Evolutionary conservation across 2,113 vertebrate genomes (phyloP).

Genomic region (Deroptyus accipitrinus): DNA sequence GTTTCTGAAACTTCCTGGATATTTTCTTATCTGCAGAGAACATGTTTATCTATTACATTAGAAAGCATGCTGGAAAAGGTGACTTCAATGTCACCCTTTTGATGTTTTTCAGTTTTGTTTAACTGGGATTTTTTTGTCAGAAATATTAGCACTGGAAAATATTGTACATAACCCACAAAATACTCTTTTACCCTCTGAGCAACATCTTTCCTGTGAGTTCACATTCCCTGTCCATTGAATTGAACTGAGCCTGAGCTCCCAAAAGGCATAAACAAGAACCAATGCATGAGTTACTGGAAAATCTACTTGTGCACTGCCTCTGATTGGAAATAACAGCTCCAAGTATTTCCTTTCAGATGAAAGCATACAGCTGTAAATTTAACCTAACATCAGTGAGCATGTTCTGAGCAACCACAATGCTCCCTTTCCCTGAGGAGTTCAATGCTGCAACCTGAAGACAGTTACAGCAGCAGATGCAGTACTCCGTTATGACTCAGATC

Average conservation of each 20-base stretch:
- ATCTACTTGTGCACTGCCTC: not conserved
- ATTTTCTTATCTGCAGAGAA: not conserved
- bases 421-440: not conserved
- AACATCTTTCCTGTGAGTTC: not conserved
- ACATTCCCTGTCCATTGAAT: not conserved
- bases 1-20: not conserved
- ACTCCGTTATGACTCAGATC: not conserved
- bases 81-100: not conserved
- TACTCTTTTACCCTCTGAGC: not conserved
- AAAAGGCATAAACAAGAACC: not conserved
- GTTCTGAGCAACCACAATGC: not conserved
- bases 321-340: not conserved
- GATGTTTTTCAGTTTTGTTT: not conserved
- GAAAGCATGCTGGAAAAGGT: not conserved
- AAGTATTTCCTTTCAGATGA: not conserved
- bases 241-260: not conserved
- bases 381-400: not conserved
- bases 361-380: not conserved
- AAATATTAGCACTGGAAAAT: not conserved
- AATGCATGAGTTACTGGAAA: not conserved
- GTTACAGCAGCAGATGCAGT: not conserved
- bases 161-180: not conserved
- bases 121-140: not conserved
- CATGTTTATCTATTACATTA: not conserved
- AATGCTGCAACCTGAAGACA: not conserved